Evolutionary conservation across 2,888 invertebrate species (phyloP), one percentile per base, ranked within the genome.

Genomic region (Iselma pallidipennis): DNA sequence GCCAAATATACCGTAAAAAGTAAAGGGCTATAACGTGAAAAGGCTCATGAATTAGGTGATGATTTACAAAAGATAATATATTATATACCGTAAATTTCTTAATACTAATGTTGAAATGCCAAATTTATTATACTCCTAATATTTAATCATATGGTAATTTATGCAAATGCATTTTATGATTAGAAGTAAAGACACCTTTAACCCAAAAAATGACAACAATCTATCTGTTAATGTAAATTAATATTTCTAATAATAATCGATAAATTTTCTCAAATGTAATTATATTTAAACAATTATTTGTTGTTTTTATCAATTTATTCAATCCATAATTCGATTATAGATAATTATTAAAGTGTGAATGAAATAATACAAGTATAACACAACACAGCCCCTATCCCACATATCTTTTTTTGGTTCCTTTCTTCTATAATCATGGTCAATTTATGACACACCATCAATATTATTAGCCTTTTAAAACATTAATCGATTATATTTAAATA

Each of bases 161-260:
- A 57, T 51, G 57, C 42, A 57, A 57, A 57, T 28, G n/a, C 14
- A 14, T n/a, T 25, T 23, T 28, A 56, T n/a, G n/a, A n/a, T n/a
- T n/a, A n/a, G 50, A 45, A 51, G 29, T 26, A 28, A 51, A 57
- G 49, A 51, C 57, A 57, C 37, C 51, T 57, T 50, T 48, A 48
- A 48, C 48, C 42, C 25, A 33, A 49, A 49, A n/a, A 31, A n/a
- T 31, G 56, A 25, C 56, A 49, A 42, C n/a, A 2, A 14, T 16
- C 45, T 28, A 21, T 29, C 31, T 57, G 29, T 57, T 51, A n/a
- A 57, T 57, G 57, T 42, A 57, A 57, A 56, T 56, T 14, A 16
- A 16, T 5, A 14, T 37, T 25, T 50, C 6, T 4, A 49, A 57
- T 49, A n/a, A n/a, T n/a, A 10, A 37, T 49, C 16, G 55, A 55